A percentile compares a stretch with the other conserved stretches of the same genome.
These are phyloP conservation scores for Drosophila guanche DNA, from an alignment of 1,140 invertebrate species.

Conservation along the genomic window DNA sequence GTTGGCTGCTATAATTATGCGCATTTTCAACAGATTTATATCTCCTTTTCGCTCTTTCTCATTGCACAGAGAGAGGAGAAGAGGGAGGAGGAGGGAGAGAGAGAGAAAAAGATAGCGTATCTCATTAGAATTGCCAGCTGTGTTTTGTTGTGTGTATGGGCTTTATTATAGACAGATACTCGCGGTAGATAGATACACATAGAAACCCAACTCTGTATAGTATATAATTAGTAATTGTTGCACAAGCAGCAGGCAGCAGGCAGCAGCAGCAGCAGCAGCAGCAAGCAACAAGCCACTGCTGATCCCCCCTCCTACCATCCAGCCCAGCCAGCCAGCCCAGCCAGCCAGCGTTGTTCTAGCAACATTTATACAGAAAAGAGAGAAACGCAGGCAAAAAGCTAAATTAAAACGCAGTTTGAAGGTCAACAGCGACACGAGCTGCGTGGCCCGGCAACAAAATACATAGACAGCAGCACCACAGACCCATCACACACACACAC, in stretches of 20 bases:
- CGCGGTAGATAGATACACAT: slow-evolving; percentile 30
- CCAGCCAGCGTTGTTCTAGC: slow-evolving; percentile 51
- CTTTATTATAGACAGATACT: slow-evolving; percentile 17
- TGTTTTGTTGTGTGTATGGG: slow-evolving; percentile 23
- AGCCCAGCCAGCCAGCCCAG: slow-evolving; percentile 24
- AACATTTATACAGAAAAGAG: slow-evolving; percentile 47
- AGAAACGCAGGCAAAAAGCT: slow-evolving; percentile 67
- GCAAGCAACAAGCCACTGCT: background rate
- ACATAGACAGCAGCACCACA: background rate
- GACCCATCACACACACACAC: slow-evolving; percentile 4
- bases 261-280: background rate
- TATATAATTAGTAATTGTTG: slow-evolving; percentile 82
- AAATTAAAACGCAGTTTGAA: slow-evolving; percentile 81
- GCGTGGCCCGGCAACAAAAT: slow-evolving; percentile 67
- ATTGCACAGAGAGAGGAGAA: slow-evolving; percentile 44
- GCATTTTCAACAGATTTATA: slow-evolving; percentile 82
- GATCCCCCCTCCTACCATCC: background rate
- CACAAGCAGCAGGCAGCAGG: slow-evolving; percentile 69
- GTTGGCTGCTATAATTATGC: slow-evolving; percentile 74
- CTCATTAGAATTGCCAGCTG: slow-evolving; percentile 76
- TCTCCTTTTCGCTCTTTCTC: slow-evolving; percentile 55
- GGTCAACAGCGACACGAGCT: slow-evolving; percentile 76
- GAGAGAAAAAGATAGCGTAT: slow-evolving; percentile 65
- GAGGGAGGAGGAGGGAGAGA: background rate
- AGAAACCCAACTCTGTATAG: slow-evolving; percentile 53